Evolutionary conservation across 2,113 vertebrate genomes (phyloP), one percentile per base, ranked within the genome.

Genomic region (Rhizomys pruinosus): DNA sequence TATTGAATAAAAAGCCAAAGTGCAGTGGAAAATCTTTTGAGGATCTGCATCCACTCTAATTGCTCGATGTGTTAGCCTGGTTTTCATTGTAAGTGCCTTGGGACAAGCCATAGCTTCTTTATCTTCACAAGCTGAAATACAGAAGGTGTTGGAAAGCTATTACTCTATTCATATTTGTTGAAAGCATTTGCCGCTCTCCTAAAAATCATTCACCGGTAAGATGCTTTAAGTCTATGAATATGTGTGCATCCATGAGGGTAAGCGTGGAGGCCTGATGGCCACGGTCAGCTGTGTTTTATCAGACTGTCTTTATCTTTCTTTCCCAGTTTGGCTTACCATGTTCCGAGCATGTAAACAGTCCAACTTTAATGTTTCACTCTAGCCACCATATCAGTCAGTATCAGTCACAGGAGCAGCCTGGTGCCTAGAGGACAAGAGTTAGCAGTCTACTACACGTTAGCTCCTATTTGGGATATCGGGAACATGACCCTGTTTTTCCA

Each of bases 321-420:
- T 91, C 84, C 72, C n/a, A 84, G 63, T 92, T 91, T 76, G 74
- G 82, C 25, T 95, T 79, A 81, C 88, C 29, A 42, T 17, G 81
- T 96, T 27, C 78, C 71, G 52, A 88, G 73, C 88, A 79, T 61
- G 29, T 85, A 92, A 96, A 96, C 42, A 92, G 73, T 55, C 39
- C 94, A 23, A 81, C 64, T 93, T 97, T 95, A 87, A 90, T 93
- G 81, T 91, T 92, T 96, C 94, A 96, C 90, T 64, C 77, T 32
- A 34, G 76, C 78, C 25, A 85, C 59, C 57, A 47, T 88, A 90
- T 91, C 93, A 92, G 64, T 91, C 93, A 92, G 64, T 44, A 63
- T 73, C 78, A 59, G 34, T 87, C 91, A 92, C 76, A 94, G 61
- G 47, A 94, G 55, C 47, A 64, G 63, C 4, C 76, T 27, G 71